Conservation (phyloP, 2,113 vertebrate species). For the Tyto alba region DNA sequence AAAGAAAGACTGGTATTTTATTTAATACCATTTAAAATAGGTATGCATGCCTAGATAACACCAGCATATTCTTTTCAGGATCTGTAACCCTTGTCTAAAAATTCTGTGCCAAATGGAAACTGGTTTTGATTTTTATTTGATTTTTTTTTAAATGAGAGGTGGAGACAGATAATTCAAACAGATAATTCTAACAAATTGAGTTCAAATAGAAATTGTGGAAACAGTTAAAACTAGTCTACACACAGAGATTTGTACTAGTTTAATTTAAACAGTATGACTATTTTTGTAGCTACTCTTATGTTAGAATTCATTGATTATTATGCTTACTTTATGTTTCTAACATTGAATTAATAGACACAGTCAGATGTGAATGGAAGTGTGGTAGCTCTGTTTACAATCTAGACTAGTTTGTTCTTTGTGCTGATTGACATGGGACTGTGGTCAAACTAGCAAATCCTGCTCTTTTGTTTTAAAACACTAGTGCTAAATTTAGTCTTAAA, state of each 20-base stretch:
- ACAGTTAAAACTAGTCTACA: background rate
- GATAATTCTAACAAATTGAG: too few relatives aligned
- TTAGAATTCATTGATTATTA: background rate
- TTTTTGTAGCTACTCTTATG: background rate
- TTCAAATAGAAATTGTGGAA: background rate
- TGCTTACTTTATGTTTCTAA: background rate
- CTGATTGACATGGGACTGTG: background rate
- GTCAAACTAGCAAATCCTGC: background rate
- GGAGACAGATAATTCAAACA: background rate
- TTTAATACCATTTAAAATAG: background rate
- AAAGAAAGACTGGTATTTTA: background rate
- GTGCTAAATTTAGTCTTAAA: background rate
- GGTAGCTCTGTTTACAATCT: background rate
- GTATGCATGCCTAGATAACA: background rate
- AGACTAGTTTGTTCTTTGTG: background rate
- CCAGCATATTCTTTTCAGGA: background rate
- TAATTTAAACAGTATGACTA: background rate
- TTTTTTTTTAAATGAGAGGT: background rate
- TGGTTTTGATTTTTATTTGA: background rate
- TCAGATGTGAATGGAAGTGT: background rate
- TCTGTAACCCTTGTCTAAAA: background rate
- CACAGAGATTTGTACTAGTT: background rate
- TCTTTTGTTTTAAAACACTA: background rate
- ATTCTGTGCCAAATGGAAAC: background rate
- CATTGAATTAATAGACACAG: background rate